phyloP scores from a whole-genome alignment of 2,888 invertebrate genomes.

The Chymomyza procnemis region DNA sequence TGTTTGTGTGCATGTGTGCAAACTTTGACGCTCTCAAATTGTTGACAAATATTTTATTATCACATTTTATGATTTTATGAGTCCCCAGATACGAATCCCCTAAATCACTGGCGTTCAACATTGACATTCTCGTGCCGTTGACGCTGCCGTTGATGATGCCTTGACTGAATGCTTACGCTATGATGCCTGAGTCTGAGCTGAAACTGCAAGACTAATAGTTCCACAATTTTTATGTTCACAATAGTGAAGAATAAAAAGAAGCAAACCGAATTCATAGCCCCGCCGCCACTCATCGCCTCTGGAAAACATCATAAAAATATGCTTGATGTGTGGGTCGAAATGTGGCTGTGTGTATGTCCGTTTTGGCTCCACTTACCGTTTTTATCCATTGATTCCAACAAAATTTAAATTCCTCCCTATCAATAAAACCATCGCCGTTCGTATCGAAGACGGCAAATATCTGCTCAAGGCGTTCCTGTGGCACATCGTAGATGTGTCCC shows the following conservation, averaged over 20 bases:
- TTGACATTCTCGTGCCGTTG: neutral
- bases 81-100: conserved; percentile 73
- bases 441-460: conserved; percentile 90
- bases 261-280: no score
- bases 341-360: neutral
- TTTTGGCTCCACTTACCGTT: conserved; percentile 81
- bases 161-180: neutral
- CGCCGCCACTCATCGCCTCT: neutral
- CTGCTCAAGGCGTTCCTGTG: conserved; percentile 85
- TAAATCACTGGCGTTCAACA: conserved; percentile 43
- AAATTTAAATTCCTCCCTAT: conserved; percentile 89
- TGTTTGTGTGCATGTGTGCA: neutral
- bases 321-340: neutral
- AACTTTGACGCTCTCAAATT: conserved; percentile 53
- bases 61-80: conserved; percentile 73
- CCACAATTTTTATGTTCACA: conserved; percentile 17
- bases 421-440: conserved; percentile 87
- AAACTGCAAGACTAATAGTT: neutral
- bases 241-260: conserved; percentile 33
- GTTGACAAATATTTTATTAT: conserved; percentile 73
- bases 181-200: neutral
- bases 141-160: neutral
- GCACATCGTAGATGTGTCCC: conserved; percentile 89
- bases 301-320: neutral
- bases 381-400: conserved; percentile 96